phyloP scores from a whole-genome alignment of 1,140 invertebrate genomes.

The Scaptomyza montana region DNA sequence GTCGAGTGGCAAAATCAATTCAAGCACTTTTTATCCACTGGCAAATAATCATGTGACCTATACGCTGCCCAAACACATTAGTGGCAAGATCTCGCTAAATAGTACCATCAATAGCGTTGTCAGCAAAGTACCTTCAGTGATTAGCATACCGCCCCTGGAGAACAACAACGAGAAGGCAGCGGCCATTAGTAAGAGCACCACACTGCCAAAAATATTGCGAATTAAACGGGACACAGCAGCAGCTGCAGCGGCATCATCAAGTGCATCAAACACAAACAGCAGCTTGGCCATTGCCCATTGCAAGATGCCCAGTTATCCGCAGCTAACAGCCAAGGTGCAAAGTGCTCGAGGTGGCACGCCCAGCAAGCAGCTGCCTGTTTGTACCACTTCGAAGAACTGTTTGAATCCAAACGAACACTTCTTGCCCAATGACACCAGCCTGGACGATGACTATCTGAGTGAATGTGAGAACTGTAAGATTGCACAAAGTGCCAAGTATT shows the following conservation, averaged over 20 bases:
- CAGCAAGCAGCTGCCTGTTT: slow-evolving; percentile 79
- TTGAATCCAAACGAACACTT: slow-evolving; percentile 83
- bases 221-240: slow-evolving; percentile 32
- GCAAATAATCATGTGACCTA: slow-evolving; percentile 83
- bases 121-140: slow-evolving; percentile 83
- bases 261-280: slow-evolving; percentile 22
- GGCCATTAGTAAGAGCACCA: slow-evolving; percentile 40
- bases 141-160: slow-evolving; percentile 73
- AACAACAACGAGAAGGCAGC: slow-evolving; percentile 49
- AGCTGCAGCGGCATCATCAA: slow-evolving; percentile 13
- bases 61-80: slow-evolving; percentile 81
- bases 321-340: slow-evolving; percentile 31
- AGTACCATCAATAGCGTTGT: slow-evolving; percentile 82
- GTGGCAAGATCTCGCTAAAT: slow-evolving; percentile 80
- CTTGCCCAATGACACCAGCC: slow-evolving; percentile 85
- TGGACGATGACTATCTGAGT: slow-evolving; percentile 90
- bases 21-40: slow-evolving; percentile 79
- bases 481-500: slow-evolving; percentile 87
- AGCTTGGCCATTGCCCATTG: slow-evolving; percentile 63
- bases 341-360: slow-evolving; percentile 32
- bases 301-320: slow-evolving; percentile 77
- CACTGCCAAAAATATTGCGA: slow-evolving; percentile 57
- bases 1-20: slow-evolving; percentile 73
- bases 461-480: slow-evolving; percentile 93
- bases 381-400: slow-evolving; percentile 83